Percentiles rank a stretch among this genome's conserved stretches.
Conservation (phyloP, 2,888 invertebrate genomes). For the Mythimna impura region DNA sequence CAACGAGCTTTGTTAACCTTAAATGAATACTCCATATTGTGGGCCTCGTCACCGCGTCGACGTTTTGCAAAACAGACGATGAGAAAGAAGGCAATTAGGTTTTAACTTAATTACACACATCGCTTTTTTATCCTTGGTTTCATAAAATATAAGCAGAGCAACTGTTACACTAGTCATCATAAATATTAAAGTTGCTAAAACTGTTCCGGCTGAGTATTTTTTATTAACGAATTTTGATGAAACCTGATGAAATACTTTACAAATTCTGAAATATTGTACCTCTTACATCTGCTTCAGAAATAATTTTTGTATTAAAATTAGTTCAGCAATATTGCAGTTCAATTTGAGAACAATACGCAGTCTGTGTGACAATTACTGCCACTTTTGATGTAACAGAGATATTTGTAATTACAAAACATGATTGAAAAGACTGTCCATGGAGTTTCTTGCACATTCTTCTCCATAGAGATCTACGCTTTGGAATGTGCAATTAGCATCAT, state of each 20-base stretch:
- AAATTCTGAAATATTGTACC: constrained; percentile 22
- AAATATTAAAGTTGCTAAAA: constrained; percentile 51
- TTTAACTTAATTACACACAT: constrained; percentile 26
- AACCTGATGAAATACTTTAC: constrained; percentile 38
- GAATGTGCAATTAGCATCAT: too few relatives aligned
- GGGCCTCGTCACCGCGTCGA: neutral
- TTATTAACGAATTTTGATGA: constrained; percentile 38
- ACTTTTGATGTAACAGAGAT: neutral
- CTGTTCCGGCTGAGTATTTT: constrained; percentile 45
- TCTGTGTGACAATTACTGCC: neutral
- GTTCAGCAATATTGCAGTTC: neutral
- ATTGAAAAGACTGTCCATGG: too few relatives aligned
- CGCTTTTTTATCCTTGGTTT: constrained; percentile 42
- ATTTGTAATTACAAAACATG: too few relatives aligned
- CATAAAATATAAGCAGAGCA: constrained; percentile 28
- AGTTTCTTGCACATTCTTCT: too few relatives aligned
- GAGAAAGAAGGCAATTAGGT: constrained; percentile 39
- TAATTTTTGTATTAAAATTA: neutral
- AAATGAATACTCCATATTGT: neutral
- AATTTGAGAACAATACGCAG: neutral
- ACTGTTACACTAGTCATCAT: constrained; percentile 37
- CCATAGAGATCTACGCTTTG: too few relatives aligned
- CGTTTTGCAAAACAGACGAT: constrained; percentile 15
- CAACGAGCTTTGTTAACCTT: neutral
- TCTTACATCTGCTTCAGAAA: neutral